These are phyloP conservation scores for Microtus montanus DNA, from an alignment of 2,113 vertebrate genomes.

Conservation along the genomic window DNA sequence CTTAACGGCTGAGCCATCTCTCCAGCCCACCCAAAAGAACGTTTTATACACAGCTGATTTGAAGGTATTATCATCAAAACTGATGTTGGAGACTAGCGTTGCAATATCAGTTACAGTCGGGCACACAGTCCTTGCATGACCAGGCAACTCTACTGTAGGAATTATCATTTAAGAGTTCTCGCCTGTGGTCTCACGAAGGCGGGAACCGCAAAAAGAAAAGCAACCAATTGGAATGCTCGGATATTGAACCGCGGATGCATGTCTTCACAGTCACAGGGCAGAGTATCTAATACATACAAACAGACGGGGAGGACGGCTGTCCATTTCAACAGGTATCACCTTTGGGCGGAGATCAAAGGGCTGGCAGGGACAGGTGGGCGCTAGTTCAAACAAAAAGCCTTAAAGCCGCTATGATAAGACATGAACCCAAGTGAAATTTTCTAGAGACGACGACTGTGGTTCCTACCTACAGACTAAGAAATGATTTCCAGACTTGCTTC, in stretches of 20 bases:
- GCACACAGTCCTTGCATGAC: neutral
- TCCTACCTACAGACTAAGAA: constrained; percentile 17
- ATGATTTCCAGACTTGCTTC: constrained; percentile 43
- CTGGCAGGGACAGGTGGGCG: neutral
- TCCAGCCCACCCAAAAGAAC: neutral
- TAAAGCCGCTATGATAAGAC: constrained; percentile 39
- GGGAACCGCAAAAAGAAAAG: neutral
- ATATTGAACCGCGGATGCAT: neutral
- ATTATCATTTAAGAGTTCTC: neutral
- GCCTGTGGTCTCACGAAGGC: neutral
- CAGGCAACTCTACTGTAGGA: neutral
- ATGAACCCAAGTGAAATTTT: constrained; percentile 40
- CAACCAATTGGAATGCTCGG: constrained; percentile 34
- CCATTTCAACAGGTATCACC: neutral
- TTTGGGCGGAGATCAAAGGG: neutral
- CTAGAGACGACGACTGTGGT: constrained; percentile 40
- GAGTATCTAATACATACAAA: neutral
- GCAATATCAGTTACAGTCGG: neutral
- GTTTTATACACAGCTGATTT: neutral
- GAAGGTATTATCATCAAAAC: constrained; percentile 1
- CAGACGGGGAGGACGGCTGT: neutral
- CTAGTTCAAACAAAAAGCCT: constrained; percentile 41
- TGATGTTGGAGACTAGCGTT: neutral
- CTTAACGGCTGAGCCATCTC: neutral
- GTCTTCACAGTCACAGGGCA: neutral